Evolutionary conservation across 2,797 vertebrate genomes (phyloP), one percentile per base, ranked within the genome.

Genomic region (Cyclopterus lumpus): DNA sequence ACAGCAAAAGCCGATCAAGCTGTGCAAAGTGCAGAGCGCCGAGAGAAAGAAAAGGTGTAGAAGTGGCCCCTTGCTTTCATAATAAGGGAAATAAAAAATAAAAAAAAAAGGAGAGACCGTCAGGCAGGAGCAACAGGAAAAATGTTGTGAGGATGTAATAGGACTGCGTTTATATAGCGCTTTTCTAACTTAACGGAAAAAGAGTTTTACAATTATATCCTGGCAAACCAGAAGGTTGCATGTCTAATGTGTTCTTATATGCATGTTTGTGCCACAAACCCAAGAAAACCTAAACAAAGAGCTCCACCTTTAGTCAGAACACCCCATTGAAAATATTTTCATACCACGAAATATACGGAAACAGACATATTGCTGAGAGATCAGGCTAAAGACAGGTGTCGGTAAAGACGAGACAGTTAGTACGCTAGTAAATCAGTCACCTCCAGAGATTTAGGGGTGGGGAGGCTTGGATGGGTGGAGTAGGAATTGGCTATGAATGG

Each of bases 401-500:
- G 74, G 72, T 64, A 57, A 53, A 77, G 71, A 85, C 46, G 71
- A 53, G 75, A 78, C 79, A 67, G 84, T 85, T 84, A 86, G 82
- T 80, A 65, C 4, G 38, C 72, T 70, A 82, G 67, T 64, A 48
- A 75, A 76, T 82, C 75, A 76, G 81, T 86, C 68, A 72, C 86
- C 81, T 77, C 79, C 59, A 71, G 78, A 84, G 66, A 78, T 62
- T 67, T 73, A 76, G 79, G 74, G 44, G 68, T 61, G 69, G 75
- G 57, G 73, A 51, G 46, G 74, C 81, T 84, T 84, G 60, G 68
- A 81, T 86, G 77, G 79, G 79, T 88, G 88, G 80, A 83, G 80
- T 78, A 83, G 80, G 75, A 53, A 64, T 85, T 74, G 77, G 79
- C 86, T 78, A 77, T 84, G 79, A 77, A 85, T 66, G 89, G 85